A percentile compares a stretch with the other conserved stretches of the same genome.
Conservation (phyloP, 2,888 invertebrate genomes). For the Agrotis ipsilon region DNA sequence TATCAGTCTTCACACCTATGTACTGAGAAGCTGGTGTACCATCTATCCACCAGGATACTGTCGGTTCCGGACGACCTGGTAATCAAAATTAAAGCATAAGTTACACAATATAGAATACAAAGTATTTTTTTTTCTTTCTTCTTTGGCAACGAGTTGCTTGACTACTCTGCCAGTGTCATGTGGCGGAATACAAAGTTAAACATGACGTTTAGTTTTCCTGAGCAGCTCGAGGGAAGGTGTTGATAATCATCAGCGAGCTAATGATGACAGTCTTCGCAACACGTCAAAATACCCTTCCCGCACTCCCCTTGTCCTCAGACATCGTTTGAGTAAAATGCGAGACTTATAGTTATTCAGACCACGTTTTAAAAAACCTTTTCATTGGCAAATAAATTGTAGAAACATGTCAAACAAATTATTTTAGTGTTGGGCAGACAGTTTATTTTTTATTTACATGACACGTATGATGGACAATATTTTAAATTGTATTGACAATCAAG, state of each 20-base stretch:
- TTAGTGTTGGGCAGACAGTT: background rate
- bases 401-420: background rate
- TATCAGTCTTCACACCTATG: conserved; percentile 93
- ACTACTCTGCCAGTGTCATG: no score
- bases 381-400: background rate
- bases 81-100: background rate
- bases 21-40: conserved; percentile 93
- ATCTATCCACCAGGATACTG: conserved; percentile 95
- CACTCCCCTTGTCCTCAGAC: background rate
- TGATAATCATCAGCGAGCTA: no score
- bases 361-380: conserved; percentile 4
- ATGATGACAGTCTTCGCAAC: no score
- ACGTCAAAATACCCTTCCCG: background rate
- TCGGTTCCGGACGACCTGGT: conserved; percentile 95
- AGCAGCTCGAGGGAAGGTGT: no score
- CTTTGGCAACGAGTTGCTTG: no score
- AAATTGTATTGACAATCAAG: conserved; percentile 2
- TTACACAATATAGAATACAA: background rate
- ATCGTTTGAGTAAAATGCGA: background rate
- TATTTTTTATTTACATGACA: background rate
- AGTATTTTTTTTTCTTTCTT: no score
- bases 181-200: no score
- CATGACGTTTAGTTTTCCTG: no score
- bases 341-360: background rate
- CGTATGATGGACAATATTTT: background rate